A percentile compares a stretch with the other conserved stretches of the same genome.
Evolutionary conservation across 2,113 vertebrate species (phyloP).

Genomic region (Nothobranchius furzeri): DNA sequence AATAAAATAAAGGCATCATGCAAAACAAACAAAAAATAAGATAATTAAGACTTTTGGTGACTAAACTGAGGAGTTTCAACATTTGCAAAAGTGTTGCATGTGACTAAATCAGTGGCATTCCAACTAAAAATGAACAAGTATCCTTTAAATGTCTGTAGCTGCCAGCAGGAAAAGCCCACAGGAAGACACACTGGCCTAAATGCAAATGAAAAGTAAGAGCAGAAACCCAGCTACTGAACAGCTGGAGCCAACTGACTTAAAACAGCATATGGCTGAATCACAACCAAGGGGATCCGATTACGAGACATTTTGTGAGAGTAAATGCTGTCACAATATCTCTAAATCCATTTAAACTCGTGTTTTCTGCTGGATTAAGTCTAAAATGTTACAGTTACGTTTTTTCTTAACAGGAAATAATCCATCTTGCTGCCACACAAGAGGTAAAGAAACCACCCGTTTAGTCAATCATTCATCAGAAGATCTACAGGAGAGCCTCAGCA

Average conservation of each 20-base stretch:
- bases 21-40: no score
- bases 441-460: not conserved
- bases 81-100: no score
- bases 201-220: not conserved
- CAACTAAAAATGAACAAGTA: no score
- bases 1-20: no score
- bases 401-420: not conserved
- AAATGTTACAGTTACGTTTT: not conserved
- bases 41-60: no score
- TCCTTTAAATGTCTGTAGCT: no score
- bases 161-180: no score
- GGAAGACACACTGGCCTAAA: not conserved
- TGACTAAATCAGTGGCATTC: no score
- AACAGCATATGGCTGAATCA: not conserved
- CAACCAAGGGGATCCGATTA: not conserved
- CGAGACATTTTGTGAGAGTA: no score
- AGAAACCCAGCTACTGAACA: not conserved
- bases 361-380: not conserved
- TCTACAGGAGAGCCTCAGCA: not conserved
- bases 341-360: not conserved
- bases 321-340: not conserved
- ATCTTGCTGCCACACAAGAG: not conserved
- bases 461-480: not conserved
- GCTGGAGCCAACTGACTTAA: not conserved
- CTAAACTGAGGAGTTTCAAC: no score